Evolutionary conservation across 2,888 invertebrate genomes (phyloP).

Genomic region (Trissoscelio sp.): DNA sequence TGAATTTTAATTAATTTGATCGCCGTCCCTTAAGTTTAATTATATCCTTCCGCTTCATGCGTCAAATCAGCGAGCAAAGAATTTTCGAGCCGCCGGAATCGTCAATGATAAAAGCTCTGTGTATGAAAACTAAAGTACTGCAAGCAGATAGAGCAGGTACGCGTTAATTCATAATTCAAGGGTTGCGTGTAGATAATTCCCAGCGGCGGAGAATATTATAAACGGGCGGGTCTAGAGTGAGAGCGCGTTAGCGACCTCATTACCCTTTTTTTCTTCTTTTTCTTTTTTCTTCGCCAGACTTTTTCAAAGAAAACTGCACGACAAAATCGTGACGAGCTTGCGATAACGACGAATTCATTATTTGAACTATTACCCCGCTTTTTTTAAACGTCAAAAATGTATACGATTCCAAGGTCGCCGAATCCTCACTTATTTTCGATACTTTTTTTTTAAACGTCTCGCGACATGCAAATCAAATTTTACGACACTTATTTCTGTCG

Average conservation of each 20-base stretch:
- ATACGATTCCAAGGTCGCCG: conserved; percentile 14
- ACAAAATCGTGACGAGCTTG: conserved; percentile 47
- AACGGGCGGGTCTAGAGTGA: conserved; percentile 49
- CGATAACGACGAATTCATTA: conserved; percentile 78
- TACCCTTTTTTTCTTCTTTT: conserved; percentile 58
- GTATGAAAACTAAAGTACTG: conserved; percentile 35
- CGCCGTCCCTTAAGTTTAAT: conserved; percentile 29
- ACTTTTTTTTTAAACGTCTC: conserved; percentile 19
- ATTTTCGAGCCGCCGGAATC: conserved; percentile 17
- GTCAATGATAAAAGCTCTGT: conserved; percentile 41
- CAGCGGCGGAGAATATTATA: conserved; percentile 61
- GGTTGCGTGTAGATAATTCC: conserved; percentile 79
- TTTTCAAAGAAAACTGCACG: conserved; percentile 42
- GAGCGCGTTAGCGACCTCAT: conserved; percentile 72
- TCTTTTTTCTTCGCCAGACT: conserved; percentile 36
- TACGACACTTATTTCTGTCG: not conserved
- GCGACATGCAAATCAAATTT: not conserved
- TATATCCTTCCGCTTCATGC: not conserved
- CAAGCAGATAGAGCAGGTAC: conserved; percentile 58
- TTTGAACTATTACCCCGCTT: conserved; percentile 58
- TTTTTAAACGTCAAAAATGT: not conserved
- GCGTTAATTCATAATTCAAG: conserved; percentile 81
- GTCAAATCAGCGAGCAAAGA: conserved; percentile 8
- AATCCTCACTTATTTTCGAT: conserved; percentile 17
- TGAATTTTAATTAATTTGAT: conserved; percentile 54